A percentile compares a stretch with the other conserved stretches of the same genome.
Evolutionary conservation across 2,797 vertebrate genomes (phyloP).

Genomic region (Falco columbarius): DNA sequence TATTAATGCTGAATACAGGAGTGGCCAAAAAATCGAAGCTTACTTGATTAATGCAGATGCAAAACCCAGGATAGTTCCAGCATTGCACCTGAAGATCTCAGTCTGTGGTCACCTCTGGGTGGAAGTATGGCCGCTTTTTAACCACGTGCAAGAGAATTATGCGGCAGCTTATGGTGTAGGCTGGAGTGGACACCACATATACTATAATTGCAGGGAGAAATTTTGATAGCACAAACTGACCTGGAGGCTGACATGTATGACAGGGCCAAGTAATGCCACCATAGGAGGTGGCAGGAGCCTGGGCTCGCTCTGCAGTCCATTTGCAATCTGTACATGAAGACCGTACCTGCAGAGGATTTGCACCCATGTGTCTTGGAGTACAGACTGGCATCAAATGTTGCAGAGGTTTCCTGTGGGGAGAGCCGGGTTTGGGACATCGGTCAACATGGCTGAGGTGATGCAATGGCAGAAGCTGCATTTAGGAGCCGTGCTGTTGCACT

Average conservation of each 20-base stretch:
- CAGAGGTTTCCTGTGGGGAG: not conserved
- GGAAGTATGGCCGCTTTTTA: not conserved
- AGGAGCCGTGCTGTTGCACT: not conserved
- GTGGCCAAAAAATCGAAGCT: not conserved
- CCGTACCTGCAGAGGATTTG: not conserved
- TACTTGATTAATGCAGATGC: not conserved
- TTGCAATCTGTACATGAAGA: not conserved
- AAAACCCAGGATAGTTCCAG: not conserved
- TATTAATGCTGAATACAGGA: not conserved
- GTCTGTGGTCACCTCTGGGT: not conserved
- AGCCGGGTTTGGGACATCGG: not conserved
- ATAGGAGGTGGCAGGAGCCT: not conserved
- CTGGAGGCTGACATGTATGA: not conserved
- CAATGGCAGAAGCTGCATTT: not conserved
- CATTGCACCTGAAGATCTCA: not conserved
- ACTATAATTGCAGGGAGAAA: not conserved
- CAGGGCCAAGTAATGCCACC: too few relatives aligned
- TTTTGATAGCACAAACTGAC: not conserved
- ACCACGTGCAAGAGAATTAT: fast-evolving
- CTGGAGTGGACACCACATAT: fast-evolving
- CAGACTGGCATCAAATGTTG: not conserved
- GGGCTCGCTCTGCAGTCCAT: not conserved
- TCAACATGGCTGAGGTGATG: not conserved
- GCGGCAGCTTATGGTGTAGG: fast-evolving
- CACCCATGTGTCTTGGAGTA: fast-evolving